Base-by-base conservation (phyloP, 2,113 vertebrate species). In the Oryzias woworae region DNA sequence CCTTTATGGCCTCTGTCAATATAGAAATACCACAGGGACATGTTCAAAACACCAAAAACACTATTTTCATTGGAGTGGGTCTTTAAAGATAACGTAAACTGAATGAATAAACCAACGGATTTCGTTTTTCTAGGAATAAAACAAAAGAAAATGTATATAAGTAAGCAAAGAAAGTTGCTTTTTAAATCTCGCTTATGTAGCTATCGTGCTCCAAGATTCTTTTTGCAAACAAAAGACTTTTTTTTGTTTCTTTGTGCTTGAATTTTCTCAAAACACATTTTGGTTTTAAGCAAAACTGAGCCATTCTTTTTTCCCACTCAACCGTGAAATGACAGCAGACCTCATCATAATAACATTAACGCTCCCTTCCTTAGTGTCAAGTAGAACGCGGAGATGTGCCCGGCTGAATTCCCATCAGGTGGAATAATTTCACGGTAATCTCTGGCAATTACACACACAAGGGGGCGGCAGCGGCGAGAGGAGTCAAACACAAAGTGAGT, bases 291-390 rank as follows among this genome's bases (percentile, higher is more conserved):
- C 67, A 44, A 82, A 79, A 75, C 44, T 43, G 49, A 65, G 72
- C 71, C 47, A 81, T 81, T 83, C 69, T 52, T 78, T 79, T 85
- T 77, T 78, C 36, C 70, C 71, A 77, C 73, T 74, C 65, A 66
- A 75, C 45, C 81, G 73, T 84, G 81, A 83, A 87, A 88, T 78
- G 71, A 78, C 67, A 68, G 73, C 57, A 59, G 64, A 74, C 56
- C 73, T 84, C 78, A 76, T 87, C 72, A 69, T 81, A 75, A 81
- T 66, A 68, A 66, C 77, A 75, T 85, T 81, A 84, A 76, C 76
- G 62, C 71, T 58, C 58, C 31, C 42, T 56, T 83, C 65, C 75
- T 74, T 48, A 57, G 64, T 55, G 82, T 80, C 87, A 79, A 66
- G 69, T 15, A 61, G 69, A 79, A 80, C 49, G 53, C 16, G 18